These are phyloP conservation scores for Anser brachyrhynchus DNA, from an alignment of 2,113 vertebrate species.

Conservation along the genomic window DNA sequence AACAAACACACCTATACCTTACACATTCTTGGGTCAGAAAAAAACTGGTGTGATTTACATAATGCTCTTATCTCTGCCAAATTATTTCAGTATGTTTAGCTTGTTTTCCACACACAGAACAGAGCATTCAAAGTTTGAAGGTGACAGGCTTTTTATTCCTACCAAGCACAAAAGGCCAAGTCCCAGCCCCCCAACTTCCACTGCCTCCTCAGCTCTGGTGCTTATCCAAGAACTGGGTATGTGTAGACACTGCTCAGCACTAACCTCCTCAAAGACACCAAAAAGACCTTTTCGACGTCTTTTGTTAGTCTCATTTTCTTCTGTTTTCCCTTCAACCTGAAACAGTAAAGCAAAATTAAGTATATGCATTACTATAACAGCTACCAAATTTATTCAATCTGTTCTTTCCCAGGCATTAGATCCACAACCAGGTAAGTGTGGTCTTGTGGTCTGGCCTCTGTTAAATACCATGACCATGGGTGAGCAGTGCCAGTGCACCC, in stretches of 20 bases:
- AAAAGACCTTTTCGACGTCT: conserved; percentile 83
- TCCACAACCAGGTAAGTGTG: neutral
- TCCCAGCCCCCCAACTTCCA: accelerated
- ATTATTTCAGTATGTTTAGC: neutral
- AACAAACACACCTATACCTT: accelerated
- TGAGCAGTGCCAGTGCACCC: accelerated
- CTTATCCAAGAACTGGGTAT: neutral
- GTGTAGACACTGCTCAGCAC: conserved; percentile 19
- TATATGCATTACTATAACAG: neutral
- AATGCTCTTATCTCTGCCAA: neutral
- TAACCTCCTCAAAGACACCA: conserved; percentile 86
- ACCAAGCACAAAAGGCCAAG: neutral
- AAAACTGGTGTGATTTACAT: neutral
- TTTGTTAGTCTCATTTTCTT: conserved; percentile 88
- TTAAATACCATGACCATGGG: neutral
- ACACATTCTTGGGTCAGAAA: neutral
- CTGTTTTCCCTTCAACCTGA: conserved; percentile 85
- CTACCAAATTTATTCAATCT: neutral
- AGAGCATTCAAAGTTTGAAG: neutral
- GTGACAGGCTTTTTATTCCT: neutral
- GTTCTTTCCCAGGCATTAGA: neutral
- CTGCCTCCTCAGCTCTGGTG: neutral
- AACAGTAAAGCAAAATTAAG: conserved; percentile 9
- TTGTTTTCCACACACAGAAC: neutral
- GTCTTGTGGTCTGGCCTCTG: too few relatives aligned